A percentile compares a stretch with the other conserved stretches of the same genome.
Conservation (phyloP, 2,888 invertebrate genomes). For the Spilarctia lutea region DNA sequence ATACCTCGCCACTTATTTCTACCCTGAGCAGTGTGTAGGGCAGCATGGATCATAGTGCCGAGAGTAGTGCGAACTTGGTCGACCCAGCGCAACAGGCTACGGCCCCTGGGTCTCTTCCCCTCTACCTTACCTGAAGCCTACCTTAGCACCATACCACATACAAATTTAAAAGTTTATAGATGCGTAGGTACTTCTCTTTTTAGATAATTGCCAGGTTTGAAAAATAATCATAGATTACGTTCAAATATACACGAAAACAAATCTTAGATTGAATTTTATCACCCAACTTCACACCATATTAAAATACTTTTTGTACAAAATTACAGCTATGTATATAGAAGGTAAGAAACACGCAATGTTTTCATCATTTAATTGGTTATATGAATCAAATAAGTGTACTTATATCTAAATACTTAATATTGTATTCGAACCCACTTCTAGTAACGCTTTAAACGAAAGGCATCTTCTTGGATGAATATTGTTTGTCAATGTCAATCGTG, state of each 20-base stretch:
- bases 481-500: neutral
- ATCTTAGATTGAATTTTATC: neutral
- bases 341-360: constrained; percentile 5
- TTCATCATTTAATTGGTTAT: neutral
- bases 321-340: constrained; percentile 9
- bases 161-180: neutral
- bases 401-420: neutral
- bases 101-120: too few species aligned
- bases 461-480: too few species aligned
- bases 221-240: neutral
- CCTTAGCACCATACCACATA: too few species aligned
- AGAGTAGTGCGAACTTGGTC: too few species aligned
- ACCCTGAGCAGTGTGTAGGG: too few species aligned
- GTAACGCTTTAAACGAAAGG: neutral
- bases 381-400: neutral
- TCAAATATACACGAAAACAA: neutral
- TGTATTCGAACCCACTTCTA: neutral
- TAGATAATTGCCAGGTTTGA: neutral
- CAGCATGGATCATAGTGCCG: too few species aligned
- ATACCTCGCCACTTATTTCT: too few species aligned
- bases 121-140: too few species aligned
- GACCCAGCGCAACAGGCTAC: too few species aligned
- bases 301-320: constrained; percentile 3
- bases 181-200: neutral
- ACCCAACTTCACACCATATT: neutral